A percentile compares a stretch with the other conserved stretches of the same genome.
phyloP scores from a whole-genome alignment of 2,797 vertebrate genomes.

The Crenichthys baileyi region DNA sequence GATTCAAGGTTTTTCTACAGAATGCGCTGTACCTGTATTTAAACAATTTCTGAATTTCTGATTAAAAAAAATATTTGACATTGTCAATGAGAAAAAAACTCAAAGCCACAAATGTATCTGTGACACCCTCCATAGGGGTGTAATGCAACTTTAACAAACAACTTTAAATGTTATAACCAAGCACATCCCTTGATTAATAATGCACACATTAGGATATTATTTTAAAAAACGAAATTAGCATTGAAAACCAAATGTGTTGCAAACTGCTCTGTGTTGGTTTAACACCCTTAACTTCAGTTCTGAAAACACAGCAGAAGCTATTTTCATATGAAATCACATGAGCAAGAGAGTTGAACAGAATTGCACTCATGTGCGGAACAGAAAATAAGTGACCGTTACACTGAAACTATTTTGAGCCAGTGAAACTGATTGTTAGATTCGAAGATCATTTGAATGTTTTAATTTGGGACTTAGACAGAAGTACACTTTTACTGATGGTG shows the following conservation, averaged over 20 bases:
- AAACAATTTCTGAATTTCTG: not conserved
- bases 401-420: not conserved
- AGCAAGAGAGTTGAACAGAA: constrained; percentile 12
- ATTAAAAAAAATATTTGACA: not conserved
- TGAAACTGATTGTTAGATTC: too few species aligned
- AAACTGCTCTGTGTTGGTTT: constrained; percentile 10
- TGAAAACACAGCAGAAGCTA: not conserved
- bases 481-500: not conserved
- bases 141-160: not conserved
- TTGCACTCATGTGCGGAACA: constrained; percentile 13
- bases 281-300: not conserved
- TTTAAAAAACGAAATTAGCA: not conserved
- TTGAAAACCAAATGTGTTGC: constrained; percentile 5
- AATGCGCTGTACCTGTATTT: not conserved
- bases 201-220: constrained; percentile 8
- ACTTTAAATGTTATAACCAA: not conserved
- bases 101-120: not conserved
- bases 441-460: not conserved
- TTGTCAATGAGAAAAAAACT: not conserved
- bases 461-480: not conserved
- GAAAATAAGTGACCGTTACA: not conserved
- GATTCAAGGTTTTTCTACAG: not conserved
- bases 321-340: constrained; percentile 26
- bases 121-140: not conserved
- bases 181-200: constrained; percentile 7